These are phyloP conservation scores for Lamproptera curius DNA, from an alignment of 2,888 invertebrate species.

Conservation along the genomic window DNA sequence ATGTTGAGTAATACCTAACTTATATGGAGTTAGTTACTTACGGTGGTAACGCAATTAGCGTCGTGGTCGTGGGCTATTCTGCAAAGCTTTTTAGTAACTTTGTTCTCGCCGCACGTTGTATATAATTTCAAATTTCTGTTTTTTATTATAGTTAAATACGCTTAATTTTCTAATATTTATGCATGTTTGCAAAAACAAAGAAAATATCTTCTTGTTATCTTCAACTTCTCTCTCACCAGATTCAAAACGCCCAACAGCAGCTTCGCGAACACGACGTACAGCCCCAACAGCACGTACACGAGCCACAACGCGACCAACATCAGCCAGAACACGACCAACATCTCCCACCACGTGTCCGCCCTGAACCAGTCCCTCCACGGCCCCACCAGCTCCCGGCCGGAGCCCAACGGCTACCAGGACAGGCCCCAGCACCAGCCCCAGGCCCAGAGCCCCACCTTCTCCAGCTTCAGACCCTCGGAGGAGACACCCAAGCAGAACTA, in stretches of 20 bases:
- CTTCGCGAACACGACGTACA: conserved; percentile 67
- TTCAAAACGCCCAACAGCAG: conserved; percentile 62
- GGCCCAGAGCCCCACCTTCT: conserved; percentile 59
- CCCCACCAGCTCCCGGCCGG: conserved; percentile 24
- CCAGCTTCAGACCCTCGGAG: conserved; percentile 63
- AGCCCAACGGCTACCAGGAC: conserved; percentile 35
- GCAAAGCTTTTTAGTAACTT: no score
- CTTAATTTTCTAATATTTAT: no score
- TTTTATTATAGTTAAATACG: no score
- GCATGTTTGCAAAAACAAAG: no score
- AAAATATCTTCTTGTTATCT: no score
- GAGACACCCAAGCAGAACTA: conserved; percentile 73
- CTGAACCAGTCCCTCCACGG: conserved; percentile 51
- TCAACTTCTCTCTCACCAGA: no score
- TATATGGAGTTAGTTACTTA: no score
- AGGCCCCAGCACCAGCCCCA: conserved; percentile 50
- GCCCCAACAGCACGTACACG: conserved; percentile 62
- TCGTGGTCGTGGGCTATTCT: no score
- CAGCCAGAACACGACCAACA: conserved; percentile 33
- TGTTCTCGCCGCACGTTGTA: no score
- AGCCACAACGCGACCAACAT: conserved; percentile 39
- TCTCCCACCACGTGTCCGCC: conserved; percentile 46
- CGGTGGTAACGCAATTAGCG: no score
- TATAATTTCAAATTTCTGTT: no score
- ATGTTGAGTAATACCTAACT: no score